Evolutionary conservation across 1,140 invertebrate genomes (phyloP).

Genomic region (Contarinia nasturtii): DNA sequence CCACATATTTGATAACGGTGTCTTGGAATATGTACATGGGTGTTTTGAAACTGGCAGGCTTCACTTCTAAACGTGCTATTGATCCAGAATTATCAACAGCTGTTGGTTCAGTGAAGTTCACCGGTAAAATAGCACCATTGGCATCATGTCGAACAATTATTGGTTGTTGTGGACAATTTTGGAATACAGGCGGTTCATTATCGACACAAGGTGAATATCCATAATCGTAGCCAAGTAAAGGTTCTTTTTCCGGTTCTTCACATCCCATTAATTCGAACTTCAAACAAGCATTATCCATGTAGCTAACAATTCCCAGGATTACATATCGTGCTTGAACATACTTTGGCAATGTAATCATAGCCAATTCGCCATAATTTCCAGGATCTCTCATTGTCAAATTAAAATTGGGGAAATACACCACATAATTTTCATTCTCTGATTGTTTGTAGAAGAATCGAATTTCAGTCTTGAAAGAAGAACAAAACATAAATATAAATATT

Average conservation of each 20-base stretch:
- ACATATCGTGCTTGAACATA: slow-evolving; percentile 85
- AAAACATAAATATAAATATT: too few relatives aligned
- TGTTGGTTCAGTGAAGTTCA: slow-evolving; percentile 82
- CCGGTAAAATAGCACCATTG: slow-evolving; percentile 68
- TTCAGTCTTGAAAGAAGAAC: slow-evolving; percentile 39
- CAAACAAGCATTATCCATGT: slow-evolving; percentile 89
- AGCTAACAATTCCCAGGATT: slow-evolving; percentile 83
- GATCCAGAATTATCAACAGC: slow-evolving; percentile 88
- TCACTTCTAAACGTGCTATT: slow-evolving; percentile 78
- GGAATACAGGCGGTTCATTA: slow-evolving; percentile 88
- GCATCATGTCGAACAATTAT: slow-evolving; percentile 73
- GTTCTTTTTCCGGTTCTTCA: slow-evolving; percentile 58
- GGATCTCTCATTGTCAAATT: slow-evolving; percentile 83
- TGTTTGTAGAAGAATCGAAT: slow-evolving; percentile 95
- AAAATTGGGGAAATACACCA: slow-evolving; percentile 91
- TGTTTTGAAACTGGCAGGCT: slow-evolving; percentile 76
- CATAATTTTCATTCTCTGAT: slow-evolving; percentile 80
- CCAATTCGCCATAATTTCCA: slow-evolving; percentile 83
- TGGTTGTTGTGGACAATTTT: slow-evolving; percentile 85
- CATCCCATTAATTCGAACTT: slow-evolving; percentile 95
- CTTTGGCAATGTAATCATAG: slow-evolving; percentile 87
- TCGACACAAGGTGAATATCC: slow-evolving; percentile 89
- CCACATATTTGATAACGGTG: slow-evolving; percentile 84
- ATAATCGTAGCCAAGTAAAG: slow-evolving; percentile 80
- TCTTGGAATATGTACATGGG: slow-evolving; percentile 79